phyloP scores from a whole-genome alignment of 2,113 vertebrate species.

The Procavia capensis region DNA sequence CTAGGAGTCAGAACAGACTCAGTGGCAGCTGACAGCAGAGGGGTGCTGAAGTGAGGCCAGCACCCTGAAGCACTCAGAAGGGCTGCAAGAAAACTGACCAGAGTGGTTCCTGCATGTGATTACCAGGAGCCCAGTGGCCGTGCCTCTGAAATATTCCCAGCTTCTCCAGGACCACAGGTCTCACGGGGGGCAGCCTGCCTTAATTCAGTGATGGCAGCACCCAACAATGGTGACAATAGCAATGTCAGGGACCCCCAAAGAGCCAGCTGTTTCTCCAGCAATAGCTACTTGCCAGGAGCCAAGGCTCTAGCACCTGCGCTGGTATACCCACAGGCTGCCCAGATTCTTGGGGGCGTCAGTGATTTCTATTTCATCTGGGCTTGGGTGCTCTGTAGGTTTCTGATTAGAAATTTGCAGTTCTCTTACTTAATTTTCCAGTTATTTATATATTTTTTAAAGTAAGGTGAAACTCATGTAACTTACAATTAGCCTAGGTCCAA shows the following conservation, averaged over 20 bases:
- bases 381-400: neutral
- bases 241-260: neutral
- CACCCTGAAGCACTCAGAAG: neutral
- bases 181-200: no score
- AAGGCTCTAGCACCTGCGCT: accelerated
- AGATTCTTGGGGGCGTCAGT: accelerated
- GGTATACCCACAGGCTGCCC: neutral
- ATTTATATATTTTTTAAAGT: neutral
- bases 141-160: neutral
- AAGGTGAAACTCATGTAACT: neutral
- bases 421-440: neutral
- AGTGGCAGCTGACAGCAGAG: neutral
- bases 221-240: accelerated
- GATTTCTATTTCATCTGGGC: no score
- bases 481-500: neutral
- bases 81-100: no score
- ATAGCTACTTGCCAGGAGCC: neutral
- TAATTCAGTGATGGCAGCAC: neutral
- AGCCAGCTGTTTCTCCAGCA: neutral
- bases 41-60: neutral
- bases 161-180: neutral
- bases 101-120: neutral
- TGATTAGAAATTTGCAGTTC: neutral
- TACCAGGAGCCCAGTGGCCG: neutral
- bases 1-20: no score